Base-by-base conservation (phyloP, 2,113 vertebrate species). In the Scopus umbretta region DNA sequence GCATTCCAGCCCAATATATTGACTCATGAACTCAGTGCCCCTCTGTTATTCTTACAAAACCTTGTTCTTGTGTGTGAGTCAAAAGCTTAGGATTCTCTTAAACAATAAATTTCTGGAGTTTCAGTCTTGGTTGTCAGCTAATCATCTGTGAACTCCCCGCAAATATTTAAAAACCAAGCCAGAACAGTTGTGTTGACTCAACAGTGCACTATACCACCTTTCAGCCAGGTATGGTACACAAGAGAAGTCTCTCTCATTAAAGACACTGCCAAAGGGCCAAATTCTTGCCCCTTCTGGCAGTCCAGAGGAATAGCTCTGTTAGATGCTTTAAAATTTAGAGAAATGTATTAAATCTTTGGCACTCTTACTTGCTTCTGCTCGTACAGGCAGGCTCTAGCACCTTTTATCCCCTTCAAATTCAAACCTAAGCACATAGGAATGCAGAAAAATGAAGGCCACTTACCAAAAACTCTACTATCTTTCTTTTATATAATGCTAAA, bases 141-240 rank as follows among this genome's bases (percentile, higher is more conserved):
- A 90, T 67, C 68, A 91, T 10, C 65, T 38, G 49, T 62, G 89
- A 96, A 85, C 61, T 92, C 84, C 74, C 68, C 45, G 63, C 61
- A 96, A 93, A 92, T 81, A 89, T 90, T 91, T 91, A 20, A 86
- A 78, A 92, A 94, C 62, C 91, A 97, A 93, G 93, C 78, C 66
- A 65, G 91, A 93, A 72, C 65, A 93, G 78, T 90, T 67, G 83
- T 59, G 76, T 84, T 94, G 84, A 94, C 70, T 91, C 84, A 83
- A 11, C 13, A n/a, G 80, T 47, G 89, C n/a, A 27, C 73, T 72
- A 34, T 30, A 81, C 20, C 65, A 87, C 76, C 65, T 85, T 81
- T 78, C 0, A 1, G 49, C 43, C 91, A 85, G 52, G 73, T 81
- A 85, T 47, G 25, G 32, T 47, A 71, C 71, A 26, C 42, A 79